Conservation (phyloP, 2,113 vertebrate species). For the Pangasianodon hypophthalmus region DNA sequence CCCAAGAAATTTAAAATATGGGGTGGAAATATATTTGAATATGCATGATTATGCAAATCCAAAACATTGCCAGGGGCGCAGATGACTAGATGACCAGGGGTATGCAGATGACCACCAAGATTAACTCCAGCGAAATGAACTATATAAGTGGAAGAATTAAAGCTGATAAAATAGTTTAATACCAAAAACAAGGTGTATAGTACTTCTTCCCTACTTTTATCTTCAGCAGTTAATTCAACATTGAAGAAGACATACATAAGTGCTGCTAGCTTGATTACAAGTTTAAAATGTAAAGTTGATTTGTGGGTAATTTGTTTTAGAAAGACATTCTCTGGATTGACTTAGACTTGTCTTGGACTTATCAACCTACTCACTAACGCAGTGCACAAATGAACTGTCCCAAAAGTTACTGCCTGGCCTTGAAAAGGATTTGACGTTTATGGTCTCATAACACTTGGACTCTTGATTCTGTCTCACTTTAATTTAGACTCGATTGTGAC, state of each 20-base stretch:
- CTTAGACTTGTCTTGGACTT: background rate
- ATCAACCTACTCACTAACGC: background rate
- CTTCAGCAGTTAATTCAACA: background rate
- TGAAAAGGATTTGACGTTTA: background rate
- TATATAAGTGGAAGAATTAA: background rate
- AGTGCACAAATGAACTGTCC: background rate
- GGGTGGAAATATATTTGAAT: background rate
- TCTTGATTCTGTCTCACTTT: background rate
- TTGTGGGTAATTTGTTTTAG: too few species aligned
- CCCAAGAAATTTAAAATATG: background rate
- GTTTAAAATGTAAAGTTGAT: too few species aligned
- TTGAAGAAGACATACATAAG: background rate
- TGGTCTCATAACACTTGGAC: too few species aligned
- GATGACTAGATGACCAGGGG: background rate
- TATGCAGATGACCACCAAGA: background rate
- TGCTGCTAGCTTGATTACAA: too few species aligned
- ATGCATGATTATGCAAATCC: background rate
- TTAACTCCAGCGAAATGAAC: background rate
- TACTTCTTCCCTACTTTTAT: background rate
- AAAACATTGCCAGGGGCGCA: background rate
- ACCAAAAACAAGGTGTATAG: background rate
- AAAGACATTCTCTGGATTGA: too few species aligned
- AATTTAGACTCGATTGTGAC: background rate
- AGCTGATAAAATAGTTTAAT: background rate
- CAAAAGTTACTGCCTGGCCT: background rate